Conservation (phyloP, 2,113 vertebrate genomes). For the Shinisaurus crocodilurus region DNA sequence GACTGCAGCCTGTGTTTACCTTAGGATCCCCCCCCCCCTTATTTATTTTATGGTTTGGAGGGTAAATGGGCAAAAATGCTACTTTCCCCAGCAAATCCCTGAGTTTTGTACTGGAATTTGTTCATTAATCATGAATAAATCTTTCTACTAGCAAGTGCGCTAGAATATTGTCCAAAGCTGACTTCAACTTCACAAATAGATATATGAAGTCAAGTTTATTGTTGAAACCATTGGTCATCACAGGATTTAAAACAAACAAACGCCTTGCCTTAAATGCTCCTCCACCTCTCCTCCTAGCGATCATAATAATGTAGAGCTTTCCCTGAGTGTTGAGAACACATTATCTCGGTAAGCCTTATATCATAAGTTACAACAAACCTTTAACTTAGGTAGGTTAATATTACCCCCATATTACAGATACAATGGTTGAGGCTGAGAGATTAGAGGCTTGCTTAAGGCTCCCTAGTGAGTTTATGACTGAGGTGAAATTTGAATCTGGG, state of each 20-base stretch:
- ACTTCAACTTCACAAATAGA: not conserved
- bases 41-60: not conserved
- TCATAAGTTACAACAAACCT: not conserved
- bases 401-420: not conserved
- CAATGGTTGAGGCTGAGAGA: not conserved
- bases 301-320: not conserved
- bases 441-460: not conserved
- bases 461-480: not conserved
- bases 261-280: not conserved
- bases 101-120: not conserved
- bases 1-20: not conserved
- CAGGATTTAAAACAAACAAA: not conserved
- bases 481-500: not conserved
- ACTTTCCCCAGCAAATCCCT: not conserved
- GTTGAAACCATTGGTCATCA: not conserved
- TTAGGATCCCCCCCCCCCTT: not conserved
- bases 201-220: not conserved
- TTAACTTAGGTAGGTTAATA: not conserved
- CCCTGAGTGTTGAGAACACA: not conserved
- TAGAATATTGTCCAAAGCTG: not conserved
- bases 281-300: not conserved
- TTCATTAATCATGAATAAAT: too few relatives aligned
- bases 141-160: not conserved
- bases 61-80: not conserved
- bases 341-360: not conserved